These are phyloP conservation scores for Paramisgurnus dabryanus DNA, from an alignment of 2,113 vertebrate species.

Conservation along the genomic window DNA sequence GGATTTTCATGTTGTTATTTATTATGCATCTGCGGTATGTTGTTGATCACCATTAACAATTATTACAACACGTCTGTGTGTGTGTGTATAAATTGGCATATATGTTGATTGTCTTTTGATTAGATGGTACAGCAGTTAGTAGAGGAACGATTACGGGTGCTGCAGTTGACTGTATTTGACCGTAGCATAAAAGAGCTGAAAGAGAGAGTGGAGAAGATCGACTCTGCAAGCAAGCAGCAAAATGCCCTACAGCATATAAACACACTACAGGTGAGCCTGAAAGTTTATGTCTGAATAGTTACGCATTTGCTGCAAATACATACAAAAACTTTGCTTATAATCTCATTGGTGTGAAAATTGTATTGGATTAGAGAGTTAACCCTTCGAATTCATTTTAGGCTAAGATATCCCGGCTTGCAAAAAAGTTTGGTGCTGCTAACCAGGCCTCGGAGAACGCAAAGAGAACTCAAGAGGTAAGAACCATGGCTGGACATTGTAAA, in stretches of 20 bases:
- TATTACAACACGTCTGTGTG: conserved; percentile 60
- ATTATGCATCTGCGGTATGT: too few species aligned
- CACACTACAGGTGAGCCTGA: conserved; percentile 82
- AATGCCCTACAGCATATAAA: conserved; percentile 74
- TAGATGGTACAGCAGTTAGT: conserved; percentile 90
- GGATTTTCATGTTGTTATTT: too few species aligned
- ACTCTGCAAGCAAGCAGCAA: conserved; percentile 89
- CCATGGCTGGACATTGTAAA: background rate
- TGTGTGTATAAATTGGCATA: background rate
- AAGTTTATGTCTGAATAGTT: background rate
- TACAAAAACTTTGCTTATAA: too few species aligned
- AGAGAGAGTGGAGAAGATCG: conserved; percentile 88
- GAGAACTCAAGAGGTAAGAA: conserved; percentile 86
- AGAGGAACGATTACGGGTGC: conserved; percentile 82
- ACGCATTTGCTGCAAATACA: background rate
- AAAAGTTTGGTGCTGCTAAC: conserved; percentile 89
- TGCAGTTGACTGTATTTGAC: conserved; percentile 88
- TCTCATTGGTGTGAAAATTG: background rate
- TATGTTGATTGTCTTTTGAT: conserved; percentile 25
- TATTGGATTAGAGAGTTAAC: background rate
- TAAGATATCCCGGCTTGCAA: conserved; percentile 90
- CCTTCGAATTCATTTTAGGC: conserved; percentile 69
- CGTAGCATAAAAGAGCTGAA: conserved; percentile 86
- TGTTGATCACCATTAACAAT: background rate
- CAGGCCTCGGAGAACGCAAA: conserved; percentile 86